Evolutionary conservation across 2,113 vertebrate genomes (phyloP).

Genomic region (Urocynchramus pylzowi): DNA sequence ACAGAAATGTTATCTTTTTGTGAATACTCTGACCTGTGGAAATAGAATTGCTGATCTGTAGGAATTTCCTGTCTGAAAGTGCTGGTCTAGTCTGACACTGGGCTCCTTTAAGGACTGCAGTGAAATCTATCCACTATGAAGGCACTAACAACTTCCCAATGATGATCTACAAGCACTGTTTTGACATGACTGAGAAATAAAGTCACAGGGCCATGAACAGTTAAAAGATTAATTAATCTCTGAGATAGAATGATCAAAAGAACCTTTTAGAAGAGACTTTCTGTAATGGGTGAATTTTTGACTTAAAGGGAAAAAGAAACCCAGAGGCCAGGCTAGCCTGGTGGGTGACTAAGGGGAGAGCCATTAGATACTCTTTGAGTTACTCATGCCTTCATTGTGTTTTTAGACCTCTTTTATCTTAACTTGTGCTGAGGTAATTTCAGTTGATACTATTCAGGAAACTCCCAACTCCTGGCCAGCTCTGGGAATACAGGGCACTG

Average conservation of each 20-base stretch:
- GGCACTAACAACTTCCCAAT: neutral
- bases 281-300: neutral
- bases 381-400: neutral
- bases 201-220: conserved; percentile 5
- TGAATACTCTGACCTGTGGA: neutral
- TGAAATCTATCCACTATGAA: neutral
- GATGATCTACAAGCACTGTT: neutral
- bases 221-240: conserved; percentile 39
- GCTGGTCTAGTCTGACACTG: neutral
- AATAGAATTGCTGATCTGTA: neutral
- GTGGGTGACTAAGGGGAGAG: neutral
- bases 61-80: neutral
- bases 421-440: conserved; percentile 16
- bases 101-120: neutral
- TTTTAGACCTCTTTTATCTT: conserved; percentile 31
- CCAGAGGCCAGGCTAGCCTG: neutral
- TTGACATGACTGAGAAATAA: neutral
- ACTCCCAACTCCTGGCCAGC: neutral
- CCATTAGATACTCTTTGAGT: neutral
- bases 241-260: conserved; percentile 21
- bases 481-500: neutral
- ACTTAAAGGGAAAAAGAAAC: neutral
- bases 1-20: neutral
- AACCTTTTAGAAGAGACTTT: conserved; percentile 1
- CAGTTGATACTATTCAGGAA: neutral